Base-by-base conservation (phyloP, 2,113 vertebrate genomes). In the Capreolus pygargus region DNA sequence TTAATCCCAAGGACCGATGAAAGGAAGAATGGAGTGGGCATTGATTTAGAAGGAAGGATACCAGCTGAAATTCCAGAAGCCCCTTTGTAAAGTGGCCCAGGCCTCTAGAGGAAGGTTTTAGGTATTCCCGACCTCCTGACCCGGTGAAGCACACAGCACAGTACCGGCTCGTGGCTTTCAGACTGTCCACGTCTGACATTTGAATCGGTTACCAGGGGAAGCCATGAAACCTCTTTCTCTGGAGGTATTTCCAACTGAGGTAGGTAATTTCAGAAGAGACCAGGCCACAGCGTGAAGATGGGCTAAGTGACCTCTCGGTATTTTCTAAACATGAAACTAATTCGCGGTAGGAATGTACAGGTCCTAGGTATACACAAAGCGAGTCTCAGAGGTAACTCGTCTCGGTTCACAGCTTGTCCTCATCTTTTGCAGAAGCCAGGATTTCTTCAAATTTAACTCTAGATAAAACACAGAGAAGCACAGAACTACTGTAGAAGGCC, bases 181-280 rank as follows among this genome's bases (percentile, higher is more conserved):
- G 52, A 78, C 88, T 96, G 1, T 85, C 76, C 36, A 61, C 9
- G 36, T 67, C 54, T 93, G 91, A 91, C 89, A 81, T 94, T 91
- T 47, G 60, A 98, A 89, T 97, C 94, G 89, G 2, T 93, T 95
- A 95, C 79, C 60, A 45, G 14, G 81, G 23, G 50, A 94, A 94
- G 76, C 85, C 45, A 33, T 64, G 91, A 94, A 95, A n/a, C 86
- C 74, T 61, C 58, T 88, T 97, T 94, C 91, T 96, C 76, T 96
- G 45, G 84, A 92, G 79, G 14, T 78, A 13, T 91, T 83, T 94
- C 36, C 78, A 45, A 76, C 58, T 39, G 60, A 91, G 78, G 50
- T 61, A 58, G 89, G 93, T 92, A 76, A 95, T 95, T 96, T 97
- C 96, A 96, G 61, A 60, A 86, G 79, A 89, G 70, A 91, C 86